These are phyloP conservation scores for Streblospio benedicti DNA, from an alignment of 1,140 invertebrate species.

Conservation along the genomic window DNA sequence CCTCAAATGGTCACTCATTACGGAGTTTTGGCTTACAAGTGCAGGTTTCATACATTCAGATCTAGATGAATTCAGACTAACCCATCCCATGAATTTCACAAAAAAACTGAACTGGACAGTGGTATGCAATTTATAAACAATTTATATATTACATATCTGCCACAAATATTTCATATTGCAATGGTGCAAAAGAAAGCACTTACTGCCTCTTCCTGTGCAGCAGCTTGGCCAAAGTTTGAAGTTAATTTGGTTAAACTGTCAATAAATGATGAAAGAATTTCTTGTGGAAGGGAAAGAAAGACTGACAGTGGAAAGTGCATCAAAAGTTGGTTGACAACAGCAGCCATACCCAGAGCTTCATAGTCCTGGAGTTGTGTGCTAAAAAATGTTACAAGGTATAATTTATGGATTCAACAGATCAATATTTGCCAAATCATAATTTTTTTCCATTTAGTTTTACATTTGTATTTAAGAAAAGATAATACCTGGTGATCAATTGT, in stretches of 20 bases:
- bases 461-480: background rate
- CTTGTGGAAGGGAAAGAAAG: slow-evolving; percentile 46
- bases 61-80: no score
- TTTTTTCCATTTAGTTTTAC: background rate
- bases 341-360: slow-evolving; percentile 48
- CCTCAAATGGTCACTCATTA: no score
- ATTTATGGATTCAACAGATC: no score
- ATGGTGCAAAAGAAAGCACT: no score
- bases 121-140: no score
- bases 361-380: slow-evolving; percentile 42
- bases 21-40: no score
- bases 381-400: slow-evolving; percentile 18
- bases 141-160: no score
- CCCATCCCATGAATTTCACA: no score
- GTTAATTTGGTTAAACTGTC: slow-evolving; percentile 64
- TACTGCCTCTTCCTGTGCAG: slow-evolving; percentile 67
- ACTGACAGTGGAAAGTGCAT: slow-evolving; percentile 54
- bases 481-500: slow-evolving; percentile 36
- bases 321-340: slow-evolving; percentile 48
- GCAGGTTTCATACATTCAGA: no score
- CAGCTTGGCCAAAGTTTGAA: slow-evolving; percentile 63
- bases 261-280: slow-evolving; percentile 48
- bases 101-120: no score
- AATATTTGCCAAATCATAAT: background rate
- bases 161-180: no score